Base-by-base conservation (phyloP, 35 echinoderm and acorn worm genomes). In the Apostichopus parvimensis region DNA sequence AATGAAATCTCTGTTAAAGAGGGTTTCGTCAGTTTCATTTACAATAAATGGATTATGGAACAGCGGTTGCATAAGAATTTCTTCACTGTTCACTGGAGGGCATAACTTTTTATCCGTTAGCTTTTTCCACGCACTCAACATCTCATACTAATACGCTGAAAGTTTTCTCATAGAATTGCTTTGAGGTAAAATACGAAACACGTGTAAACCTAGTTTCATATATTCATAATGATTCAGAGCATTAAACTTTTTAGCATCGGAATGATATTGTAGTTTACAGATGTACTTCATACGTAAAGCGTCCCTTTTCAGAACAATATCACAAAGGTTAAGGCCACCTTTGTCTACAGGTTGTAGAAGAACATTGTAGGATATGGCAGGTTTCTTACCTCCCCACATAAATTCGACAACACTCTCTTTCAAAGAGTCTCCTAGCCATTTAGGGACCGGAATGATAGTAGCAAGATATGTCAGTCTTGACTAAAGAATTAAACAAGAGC, bases 101-200 rank as follows among this genome's bases (percentile, higher is more conserved):
- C 53, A 57, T 5, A 87, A 57, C 0, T 87, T 53, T 10, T 9
- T 11, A n/a, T 87, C 2, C 4, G 83, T 17, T 53, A 64, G n/a
- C 59, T 87, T 87, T 6, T 17, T 53, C 83, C 83, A 87, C 9
- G 83, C 83, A 87, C 20, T 17, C 24, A 87, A 87, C 83, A 87
- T 65, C 26, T 87, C 83, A 14, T 11, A 6, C 7, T 87, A 87
- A 12, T 59, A 87, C 3, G 53, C 58, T 18, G 0, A 17, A 87
- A 87, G 12, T 57, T 21, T 53, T 18, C 24, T 57, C 13, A 64
- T 66, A 87, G 57, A 87, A 2, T 53, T 26, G 20, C 8, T 53
- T 7, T 21, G 6, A 21, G 83, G 83, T 25, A 65, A 62, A 26
- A 87, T 87, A 8, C 55, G 0, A 87, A 87, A 87, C 0, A 87